These are phyloP conservation scores for Caranx ignobilis DNA, from an alignment of 2,113 vertebrate genomes.

Conservation along the genomic window DNA sequence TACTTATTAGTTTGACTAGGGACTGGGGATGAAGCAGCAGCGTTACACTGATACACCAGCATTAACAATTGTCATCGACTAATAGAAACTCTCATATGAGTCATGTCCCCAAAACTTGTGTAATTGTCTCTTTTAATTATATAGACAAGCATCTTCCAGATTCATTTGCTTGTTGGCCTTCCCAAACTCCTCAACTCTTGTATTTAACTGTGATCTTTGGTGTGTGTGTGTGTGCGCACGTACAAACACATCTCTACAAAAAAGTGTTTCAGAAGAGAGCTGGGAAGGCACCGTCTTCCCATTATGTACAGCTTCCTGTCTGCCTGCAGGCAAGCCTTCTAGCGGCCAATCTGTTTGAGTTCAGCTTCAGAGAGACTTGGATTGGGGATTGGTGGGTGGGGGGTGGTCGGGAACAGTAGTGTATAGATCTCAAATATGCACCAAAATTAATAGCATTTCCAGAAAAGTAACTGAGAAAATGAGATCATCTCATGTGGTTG, in stretches of 20 bases:
- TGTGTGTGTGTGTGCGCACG: neutral
- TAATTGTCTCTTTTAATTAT: constrained; percentile 1
- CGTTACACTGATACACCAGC: neutral
- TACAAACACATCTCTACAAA: constrained; percentile 51
- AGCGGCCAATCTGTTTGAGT: constrained; percentile 62
- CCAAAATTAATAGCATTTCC: constrained; percentile 31
- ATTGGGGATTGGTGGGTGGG: neutral
- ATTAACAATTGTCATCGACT: constrained; percentile 9
- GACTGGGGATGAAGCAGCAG: neutral
- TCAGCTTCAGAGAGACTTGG: constrained; percentile 43
- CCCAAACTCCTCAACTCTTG: constrained; percentile 27
- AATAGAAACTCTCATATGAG: neutral
- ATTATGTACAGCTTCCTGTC: constrained; percentile 69
- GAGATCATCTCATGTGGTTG: neutral
- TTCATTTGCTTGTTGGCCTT: constrained; percentile 35
- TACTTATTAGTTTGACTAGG: constrained; percentile 11
- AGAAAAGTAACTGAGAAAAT: constrained; percentile 21
- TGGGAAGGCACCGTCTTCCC: constrained; percentile 43
- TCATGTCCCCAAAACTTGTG: constrained; percentile 15
- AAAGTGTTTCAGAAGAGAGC: constrained; percentile 46
- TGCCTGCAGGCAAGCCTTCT: constrained; percentile 62
- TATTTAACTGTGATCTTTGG: constrained; percentile 28
- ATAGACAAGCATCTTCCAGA: constrained; percentile 14
- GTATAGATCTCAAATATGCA: constrained; percentile 43
- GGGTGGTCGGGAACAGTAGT: constrained; percentile 5